phyloP scores from a whole-genome alignment of 2,888 invertebrate genomes.

The Camponotus fellah region DNA sequence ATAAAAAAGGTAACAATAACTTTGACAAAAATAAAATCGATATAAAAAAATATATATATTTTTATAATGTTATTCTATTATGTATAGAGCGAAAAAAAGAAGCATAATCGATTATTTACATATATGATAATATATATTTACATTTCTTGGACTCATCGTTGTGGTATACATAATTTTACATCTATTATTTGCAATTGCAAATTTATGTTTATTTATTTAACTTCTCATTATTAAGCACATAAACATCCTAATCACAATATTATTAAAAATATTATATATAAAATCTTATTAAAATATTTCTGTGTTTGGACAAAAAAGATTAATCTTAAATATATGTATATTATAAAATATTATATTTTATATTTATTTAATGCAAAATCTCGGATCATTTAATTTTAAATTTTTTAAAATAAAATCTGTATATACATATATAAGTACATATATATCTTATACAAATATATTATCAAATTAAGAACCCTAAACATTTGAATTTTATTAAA shows the following conservation, averaged over 20 bases:
- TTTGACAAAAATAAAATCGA: background rate
- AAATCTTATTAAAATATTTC: no score
- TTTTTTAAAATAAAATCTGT: no score
- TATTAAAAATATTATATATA: background rate
- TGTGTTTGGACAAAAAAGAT: background rate
- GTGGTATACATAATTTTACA: background rate
- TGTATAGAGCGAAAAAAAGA: background rate
- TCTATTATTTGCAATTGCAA: background rate
- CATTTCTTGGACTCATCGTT: background rate
- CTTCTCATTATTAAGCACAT: background rate
- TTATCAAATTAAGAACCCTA: no score
- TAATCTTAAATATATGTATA: background rate
- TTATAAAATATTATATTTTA: background rate
- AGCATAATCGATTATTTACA: background rate
- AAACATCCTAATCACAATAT: background rate
- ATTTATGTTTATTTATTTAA: constrained; percentile 20
- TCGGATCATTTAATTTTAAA: no score
- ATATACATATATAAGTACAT: no score
- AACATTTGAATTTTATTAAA: no score
- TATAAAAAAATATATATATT: background rate
- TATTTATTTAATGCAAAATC: no score
- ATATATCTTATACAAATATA: no score
- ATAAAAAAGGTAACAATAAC: background rate
- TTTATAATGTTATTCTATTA: background rate
- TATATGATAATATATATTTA: background rate